Percentiles rank a stretch among this genome's conserved stretches.
phyloP scores from a whole-genome alignment of 2,888 invertebrate genomes.

The Pristionchus mayeri region DNA sequence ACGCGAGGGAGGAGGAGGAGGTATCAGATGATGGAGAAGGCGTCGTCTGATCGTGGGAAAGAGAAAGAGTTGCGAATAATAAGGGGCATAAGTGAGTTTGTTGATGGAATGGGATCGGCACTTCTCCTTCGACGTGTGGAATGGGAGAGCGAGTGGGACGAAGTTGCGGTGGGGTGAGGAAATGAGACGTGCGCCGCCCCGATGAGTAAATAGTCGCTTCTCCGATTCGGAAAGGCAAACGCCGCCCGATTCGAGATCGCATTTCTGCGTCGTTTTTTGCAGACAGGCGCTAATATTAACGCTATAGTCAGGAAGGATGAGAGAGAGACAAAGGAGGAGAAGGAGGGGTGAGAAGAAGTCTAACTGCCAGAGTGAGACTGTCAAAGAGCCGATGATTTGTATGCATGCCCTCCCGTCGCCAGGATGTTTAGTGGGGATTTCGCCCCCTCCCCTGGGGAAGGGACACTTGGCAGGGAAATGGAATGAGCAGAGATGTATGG shows the following conservation, averaged over 20 bases:
- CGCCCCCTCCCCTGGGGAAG: too few relatives aligned
- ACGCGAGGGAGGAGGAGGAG: too few relatives aligned
- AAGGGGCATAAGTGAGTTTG: not conserved
- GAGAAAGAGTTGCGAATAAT: conserved; percentile 21
- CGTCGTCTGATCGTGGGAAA: not conserved
- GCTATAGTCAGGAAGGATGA: not conserved
- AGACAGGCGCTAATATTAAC: not conserved
- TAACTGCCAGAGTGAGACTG: too few relatives aligned
- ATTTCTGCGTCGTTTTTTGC: conserved; percentile 24
- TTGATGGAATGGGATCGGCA: conserved; percentile 43
- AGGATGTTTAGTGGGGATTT: not conserved
- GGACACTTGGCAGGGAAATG: too few relatives aligned
- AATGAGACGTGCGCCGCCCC: not conserved
- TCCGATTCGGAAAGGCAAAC: not conserved
- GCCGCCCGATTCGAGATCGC: not conserved
- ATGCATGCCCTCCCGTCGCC: not conserved
- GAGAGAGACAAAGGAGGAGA: not conserved
- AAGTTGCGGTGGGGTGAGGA: not conserved
- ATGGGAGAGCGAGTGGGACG: not conserved
- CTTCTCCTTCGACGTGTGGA: not conserved
- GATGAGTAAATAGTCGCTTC: not conserved
- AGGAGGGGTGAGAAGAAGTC: not conserved
- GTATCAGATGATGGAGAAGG: not conserved
- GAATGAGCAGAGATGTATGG: not conserved
- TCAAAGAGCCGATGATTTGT: conserved; percentile 2